Conservation (phyloP, 1,140 invertebrate species). For the Drosophila nigromelanica region DNA sequence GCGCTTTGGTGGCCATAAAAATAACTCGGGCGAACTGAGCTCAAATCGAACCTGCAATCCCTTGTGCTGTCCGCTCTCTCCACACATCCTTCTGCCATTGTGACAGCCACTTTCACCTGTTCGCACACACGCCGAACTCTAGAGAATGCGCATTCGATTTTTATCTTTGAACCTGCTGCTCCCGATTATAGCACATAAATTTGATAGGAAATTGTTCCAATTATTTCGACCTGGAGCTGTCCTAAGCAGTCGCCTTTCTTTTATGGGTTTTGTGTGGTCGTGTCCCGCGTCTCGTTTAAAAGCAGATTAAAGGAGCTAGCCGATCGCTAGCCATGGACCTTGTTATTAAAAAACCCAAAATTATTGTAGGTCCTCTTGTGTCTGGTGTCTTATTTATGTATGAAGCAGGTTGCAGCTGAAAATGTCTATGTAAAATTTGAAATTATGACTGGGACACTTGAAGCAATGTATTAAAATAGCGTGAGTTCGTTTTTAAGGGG, state of each 20-base stretch:
- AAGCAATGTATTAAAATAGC: slow-evolving; percentile 17
- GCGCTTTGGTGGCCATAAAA: slow-evolving; percentile 78
- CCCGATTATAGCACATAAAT: slow-evolving; percentile 82
- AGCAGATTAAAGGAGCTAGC: slow-evolving; percentile 69
- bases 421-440: slow-evolving; percentile 31
- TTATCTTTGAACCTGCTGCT: slow-evolving; percentile 82
- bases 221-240: slow-evolving; percentile 57
- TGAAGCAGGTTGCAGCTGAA: slow-evolving; percentile 53
- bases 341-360: slow-evolving; percentile 66
- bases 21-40: slow-evolving; percentile 50
- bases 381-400: slow-evolving; percentile 56
- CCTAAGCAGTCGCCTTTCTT: slow-evolving; percentile 28
- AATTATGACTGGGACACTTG: slow-evolving; percentile 26
- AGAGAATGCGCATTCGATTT: slow-evolving; percentile 69
- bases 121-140: slow-evolving; percentile 37
- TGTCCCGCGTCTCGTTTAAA: slow-evolving; percentile 67
- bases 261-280: slow-evolving; percentile 80
- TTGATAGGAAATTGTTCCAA: slow-evolving; percentile 82
- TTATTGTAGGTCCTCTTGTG: slow-evolving; percentile 44
- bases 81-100: slow-evolving; percentile 13
- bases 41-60: slow-evolving; percentile 27
- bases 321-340: slow-evolving; percentile 38
- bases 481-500: not conserved
- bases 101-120: slow-evolving; percentile 74
- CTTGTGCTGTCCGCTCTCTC: not conserved